Base-by-base conservation (phyloP, 2,888 invertebrate species). In the Meiosimyza platycephala region DNA sequence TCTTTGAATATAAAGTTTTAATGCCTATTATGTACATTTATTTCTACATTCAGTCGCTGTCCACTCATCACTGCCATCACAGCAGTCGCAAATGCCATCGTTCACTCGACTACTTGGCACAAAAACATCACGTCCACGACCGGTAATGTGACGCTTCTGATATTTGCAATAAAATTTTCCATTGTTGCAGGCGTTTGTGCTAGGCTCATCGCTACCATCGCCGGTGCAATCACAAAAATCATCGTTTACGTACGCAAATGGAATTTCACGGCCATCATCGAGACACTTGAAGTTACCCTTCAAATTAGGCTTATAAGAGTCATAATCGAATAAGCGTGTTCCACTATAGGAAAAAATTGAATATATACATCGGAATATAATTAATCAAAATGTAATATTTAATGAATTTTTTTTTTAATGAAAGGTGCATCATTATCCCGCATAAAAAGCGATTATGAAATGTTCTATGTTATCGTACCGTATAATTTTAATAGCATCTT, bases 1-100 rank as follows among this genome's bases (percentile, higher is more conserved):
- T 40, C 9, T 40, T 40, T 40, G 40, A 40, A 9, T 40, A 7
- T 9, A 40, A 40, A 40, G 28, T 47, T 28, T 60, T 60, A 9
- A 60, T 63, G 11, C 67, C 48, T 75, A 74, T 71, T 82, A 83
- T 81, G 81, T 79, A 79, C 86, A 86, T 40, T 65, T 78, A 74
- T 83, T 84, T 72, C 72, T 79, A 76, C 86, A 86, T 55, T 74
- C 73, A 66, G 76, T 77, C 47, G 82, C 82, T 55, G 78, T 78
- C 92, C 92, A 95, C 86, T 96, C 96, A 86, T 96, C 96, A 62
- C 94, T 94, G n/a, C 95, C 95, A 88, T 96, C 96, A 86, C 95
- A 96, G 82, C 96, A 96, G 86, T 96, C 96, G 89, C 98, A 98
- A 77, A 97, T 92, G 9, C 95, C 95, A 90, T 98, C 98, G 87